These are phyloP conservation scores for Colletes gigas DNA, from an alignment of 1,140 invertebrate species.

Conservation along the genomic window DNA sequence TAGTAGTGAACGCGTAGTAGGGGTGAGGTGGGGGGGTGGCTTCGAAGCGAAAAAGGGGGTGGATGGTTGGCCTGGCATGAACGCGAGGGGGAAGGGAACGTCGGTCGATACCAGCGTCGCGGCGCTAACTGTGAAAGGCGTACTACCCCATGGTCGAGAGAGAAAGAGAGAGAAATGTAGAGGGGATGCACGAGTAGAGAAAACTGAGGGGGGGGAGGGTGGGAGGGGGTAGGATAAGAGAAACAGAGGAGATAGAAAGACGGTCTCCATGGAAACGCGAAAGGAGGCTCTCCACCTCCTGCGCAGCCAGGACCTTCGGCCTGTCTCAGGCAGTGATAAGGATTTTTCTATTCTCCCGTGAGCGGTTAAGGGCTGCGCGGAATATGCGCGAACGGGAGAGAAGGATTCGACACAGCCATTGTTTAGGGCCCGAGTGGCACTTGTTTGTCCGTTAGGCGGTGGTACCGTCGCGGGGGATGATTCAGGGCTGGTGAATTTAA, in stretches of 20 bases:
- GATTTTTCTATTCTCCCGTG: conserved; percentile 49
- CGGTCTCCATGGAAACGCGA: conserved; percentile 72
- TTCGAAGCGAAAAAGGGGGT: conserved; percentile 33
- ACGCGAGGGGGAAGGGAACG: conserved; percentile 2
- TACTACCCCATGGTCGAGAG: conserved; percentile 54
- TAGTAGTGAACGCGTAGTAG: conserved; percentile 58
- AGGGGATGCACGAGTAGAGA: conserved; percentile 24
- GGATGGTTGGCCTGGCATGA: conserved; percentile 21
- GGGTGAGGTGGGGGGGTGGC: conserved; percentile 7
- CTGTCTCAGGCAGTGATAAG: conserved; percentile 62
- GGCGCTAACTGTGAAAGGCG: conserved; percentile 68
- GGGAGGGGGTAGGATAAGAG: conserved; percentile 26
- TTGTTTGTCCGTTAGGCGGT: background rate
- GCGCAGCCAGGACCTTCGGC: conserved; percentile 40
- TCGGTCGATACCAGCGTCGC: conserved; percentile 72
- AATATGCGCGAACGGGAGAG: background rate
- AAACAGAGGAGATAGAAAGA: conserved; percentile 63
- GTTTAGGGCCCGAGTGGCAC: conserved; percentile 1
- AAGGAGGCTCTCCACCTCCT: conserved; percentile 58
- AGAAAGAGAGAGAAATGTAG: conserved; percentile 21
- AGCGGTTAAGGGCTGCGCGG: background rate
- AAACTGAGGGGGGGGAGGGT: conserved; percentile 24
- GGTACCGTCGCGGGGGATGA: background rate
- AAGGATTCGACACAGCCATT: background rate
- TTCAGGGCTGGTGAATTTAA: background rate